phyloP scores from a whole-genome alignment of 2,113 vertebrate genomes.

The Numida meleagris region DNA sequence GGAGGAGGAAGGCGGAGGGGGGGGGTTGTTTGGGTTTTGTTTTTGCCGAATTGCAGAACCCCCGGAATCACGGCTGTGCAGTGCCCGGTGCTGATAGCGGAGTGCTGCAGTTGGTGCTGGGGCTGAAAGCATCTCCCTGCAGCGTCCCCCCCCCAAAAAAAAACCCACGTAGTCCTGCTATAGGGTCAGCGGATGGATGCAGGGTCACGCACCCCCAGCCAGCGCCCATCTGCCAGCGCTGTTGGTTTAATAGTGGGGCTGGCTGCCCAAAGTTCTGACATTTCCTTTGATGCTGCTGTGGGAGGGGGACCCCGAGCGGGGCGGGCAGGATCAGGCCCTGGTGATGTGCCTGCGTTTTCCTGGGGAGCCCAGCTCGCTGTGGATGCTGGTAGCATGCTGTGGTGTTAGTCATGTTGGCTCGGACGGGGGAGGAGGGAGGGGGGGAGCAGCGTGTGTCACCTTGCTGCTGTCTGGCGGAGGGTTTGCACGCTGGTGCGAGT shows the following conservation, averaged over 20 bases:
- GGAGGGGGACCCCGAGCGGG: background rate
- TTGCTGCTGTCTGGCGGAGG: conserved; percentile 25
- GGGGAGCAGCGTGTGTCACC: background rate
- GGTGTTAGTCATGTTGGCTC: conserved; percentile 27
- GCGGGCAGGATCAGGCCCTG: background rate
- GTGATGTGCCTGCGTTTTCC: fast-evolving
- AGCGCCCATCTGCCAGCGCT: background rate
- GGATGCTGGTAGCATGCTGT: background rate
- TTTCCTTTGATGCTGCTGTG: background rate
- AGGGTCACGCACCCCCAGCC: background rate
- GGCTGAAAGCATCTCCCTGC: background rate
- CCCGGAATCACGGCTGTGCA: background rate
- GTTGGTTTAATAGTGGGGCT: background rate
- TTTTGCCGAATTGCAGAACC: background rate
- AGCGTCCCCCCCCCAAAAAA: background rate
- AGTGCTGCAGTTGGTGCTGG: background rate
- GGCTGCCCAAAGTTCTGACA: background rate
- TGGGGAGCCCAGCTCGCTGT: background rate
- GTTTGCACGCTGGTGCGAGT: conserved; percentile 49
- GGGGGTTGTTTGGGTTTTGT: background rate
- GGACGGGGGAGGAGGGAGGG: background rate
- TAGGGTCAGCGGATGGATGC: background rate
- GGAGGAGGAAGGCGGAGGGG: no score
- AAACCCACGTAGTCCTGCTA: background rate
- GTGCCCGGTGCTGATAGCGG: background rate